phyloP scores from a whole-genome alignment of 2,797 vertebrate species.

The Onychomys leucogaster region DNA sequence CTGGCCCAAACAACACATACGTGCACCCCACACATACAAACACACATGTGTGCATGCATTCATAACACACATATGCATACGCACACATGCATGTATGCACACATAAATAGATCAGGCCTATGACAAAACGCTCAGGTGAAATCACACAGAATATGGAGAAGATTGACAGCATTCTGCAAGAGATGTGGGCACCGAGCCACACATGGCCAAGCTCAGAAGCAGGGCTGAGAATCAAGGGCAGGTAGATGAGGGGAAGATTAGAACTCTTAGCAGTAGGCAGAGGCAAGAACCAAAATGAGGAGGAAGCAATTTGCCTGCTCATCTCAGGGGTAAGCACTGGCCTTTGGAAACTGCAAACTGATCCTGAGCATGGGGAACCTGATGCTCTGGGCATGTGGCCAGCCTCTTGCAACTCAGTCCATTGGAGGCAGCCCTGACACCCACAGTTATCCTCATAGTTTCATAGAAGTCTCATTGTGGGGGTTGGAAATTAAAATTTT shows the following conservation, averaged over 20 bases:
- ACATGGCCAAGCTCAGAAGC: background rate
- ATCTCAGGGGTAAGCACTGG: background rate
- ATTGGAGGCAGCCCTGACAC: too few species aligned
- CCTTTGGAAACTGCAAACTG: background rate
- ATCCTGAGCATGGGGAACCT: background rate
- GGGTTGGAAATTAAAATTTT: background rate
- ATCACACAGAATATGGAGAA: background rate
- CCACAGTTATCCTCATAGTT: background rate
- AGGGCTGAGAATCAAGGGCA: background rate
- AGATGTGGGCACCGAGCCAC: background rate
- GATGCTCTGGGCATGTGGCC: background rate
- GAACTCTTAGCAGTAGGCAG: background rate
- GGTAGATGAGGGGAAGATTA: background rate
- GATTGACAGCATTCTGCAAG: background rate
- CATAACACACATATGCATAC: background rate
- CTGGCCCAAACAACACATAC: background rate
- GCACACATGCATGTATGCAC: background rate
- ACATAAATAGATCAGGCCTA: background rate
- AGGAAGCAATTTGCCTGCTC: background rate
- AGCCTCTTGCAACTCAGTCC: background rate
- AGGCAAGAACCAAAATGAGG: background rate
- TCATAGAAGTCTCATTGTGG: background rate
- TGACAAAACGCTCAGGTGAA: background rate
- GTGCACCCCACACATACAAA: background rate
- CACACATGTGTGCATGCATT: background rate